These are phyloP conservation scores for Hemibagrus guttatus DNA, from an alignment of 2,797 vertebrate genomes.

Conservation along the genomic window DNA sequence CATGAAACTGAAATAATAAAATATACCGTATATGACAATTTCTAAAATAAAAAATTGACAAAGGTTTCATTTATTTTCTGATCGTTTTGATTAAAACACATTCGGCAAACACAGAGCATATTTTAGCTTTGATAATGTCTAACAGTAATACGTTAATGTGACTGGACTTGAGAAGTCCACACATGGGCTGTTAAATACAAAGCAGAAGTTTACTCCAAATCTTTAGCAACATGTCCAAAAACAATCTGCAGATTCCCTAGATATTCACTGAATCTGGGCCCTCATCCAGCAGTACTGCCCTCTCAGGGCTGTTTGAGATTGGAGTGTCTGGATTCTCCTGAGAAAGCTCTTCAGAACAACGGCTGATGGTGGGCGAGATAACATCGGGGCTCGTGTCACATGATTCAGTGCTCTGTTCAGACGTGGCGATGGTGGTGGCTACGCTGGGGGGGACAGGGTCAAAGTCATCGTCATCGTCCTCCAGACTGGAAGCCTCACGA, in stretches of 20 bases:
- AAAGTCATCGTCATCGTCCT: conserved; percentile 88
- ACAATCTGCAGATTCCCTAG: conserved; percentile 26
- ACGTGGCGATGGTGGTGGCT: conserved; percentile 83
- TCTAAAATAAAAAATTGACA: background rate
- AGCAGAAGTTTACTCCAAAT: background rate
- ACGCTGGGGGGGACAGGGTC: conserved; percentile 81
- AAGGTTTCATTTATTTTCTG: background rate
- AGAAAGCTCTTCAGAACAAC: conserved; percentile 90
- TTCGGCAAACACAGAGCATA: conserved; percentile 18
- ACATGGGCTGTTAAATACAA: background rate
- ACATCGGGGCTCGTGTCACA: conserved; percentile 93
- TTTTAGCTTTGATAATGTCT: background rate
- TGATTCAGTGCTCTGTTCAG: conserved; percentile 93
- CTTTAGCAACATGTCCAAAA: background rate
- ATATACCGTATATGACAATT: background rate
- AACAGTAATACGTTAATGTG: background rate
- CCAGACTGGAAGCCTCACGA: conserved; percentile 82
- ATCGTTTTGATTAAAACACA: conserved; percentile 12
- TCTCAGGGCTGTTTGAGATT: conserved; percentile 76
- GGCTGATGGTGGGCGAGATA: conserved; percentile 87
- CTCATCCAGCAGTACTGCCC: conserved; percentile 70
- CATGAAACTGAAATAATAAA: conserved; percentile 24
- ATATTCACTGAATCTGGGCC: conserved; percentile 74
- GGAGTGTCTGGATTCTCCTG: conserved; percentile 80
- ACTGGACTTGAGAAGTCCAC: background rate